Evolutionary conservation across 30 jellyfish, hydroid and myxozoan species (phyloP).

Genomic region (Hydractinia echinata): DNA sequence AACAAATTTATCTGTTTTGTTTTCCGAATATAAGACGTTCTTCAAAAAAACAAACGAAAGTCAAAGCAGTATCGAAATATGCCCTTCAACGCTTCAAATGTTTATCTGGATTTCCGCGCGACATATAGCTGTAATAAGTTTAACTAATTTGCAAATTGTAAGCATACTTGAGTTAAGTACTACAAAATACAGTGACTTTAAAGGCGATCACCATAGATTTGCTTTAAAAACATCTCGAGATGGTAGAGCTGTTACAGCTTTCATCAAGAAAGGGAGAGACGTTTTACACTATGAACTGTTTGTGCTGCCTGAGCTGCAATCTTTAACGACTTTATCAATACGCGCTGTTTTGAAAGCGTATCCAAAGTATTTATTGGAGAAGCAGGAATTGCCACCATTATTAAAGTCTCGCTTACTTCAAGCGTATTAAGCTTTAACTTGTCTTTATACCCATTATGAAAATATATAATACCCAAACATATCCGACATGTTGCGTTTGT

Average conservation of each 20-base stretch:
- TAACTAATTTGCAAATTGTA: not conserved
- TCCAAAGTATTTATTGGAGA: not conserved
- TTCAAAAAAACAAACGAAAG: not conserved
- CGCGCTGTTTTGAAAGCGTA: not conserved
- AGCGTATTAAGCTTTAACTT: no score
- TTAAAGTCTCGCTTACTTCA: not conserved
- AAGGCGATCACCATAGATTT: not conserved
- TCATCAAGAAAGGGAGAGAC: conserved; percentile 9
- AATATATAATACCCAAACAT: no score
- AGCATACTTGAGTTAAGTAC: not conserved
- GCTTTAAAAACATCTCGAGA: not conserved
- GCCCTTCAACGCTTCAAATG: not conserved
- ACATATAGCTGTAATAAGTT: not conserved
- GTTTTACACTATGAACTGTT: not conserved
- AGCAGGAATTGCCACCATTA: not conserved
- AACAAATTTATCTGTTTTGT: not conserved
- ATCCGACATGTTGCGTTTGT: no score
- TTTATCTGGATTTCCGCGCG: conserved; percentile 2
- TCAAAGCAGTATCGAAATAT: not conserved
- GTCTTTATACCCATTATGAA: no score
- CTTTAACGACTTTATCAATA: not conserved
- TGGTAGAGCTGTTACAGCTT: not conserved
- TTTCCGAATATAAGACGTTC: not conserved
- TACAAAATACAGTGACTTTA: not conserved
- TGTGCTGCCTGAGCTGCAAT: not conserved